Conservation (phyloP, 2,113 vertebrate genomes). For the Pelobates fuscus region DNA sequence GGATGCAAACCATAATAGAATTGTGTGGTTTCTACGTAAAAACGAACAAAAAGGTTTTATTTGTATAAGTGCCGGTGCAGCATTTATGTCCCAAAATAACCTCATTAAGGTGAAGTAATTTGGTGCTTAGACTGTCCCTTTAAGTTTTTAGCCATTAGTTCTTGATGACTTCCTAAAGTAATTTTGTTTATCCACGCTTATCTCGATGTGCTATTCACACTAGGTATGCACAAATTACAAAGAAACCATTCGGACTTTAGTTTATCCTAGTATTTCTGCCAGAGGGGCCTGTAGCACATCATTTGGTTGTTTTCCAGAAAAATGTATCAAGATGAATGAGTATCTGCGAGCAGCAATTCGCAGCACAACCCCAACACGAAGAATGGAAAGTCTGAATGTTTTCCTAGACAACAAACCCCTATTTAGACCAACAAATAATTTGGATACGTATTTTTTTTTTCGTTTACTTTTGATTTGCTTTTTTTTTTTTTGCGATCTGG, state of each 20-base stretch:
- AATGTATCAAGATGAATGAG: constrained; percentile 4
- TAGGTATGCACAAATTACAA: background rate
- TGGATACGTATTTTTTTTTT: background rate
- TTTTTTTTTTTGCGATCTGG: too few species aligned
- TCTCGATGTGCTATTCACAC: background rate
- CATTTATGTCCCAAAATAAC: too few species aligned
- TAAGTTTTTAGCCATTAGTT: too few species aligned
- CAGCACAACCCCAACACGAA: constrained; percentile 13
- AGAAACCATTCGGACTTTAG: background rate
- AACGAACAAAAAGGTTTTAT: too few species aligned
- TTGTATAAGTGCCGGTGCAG: too few species aligned
- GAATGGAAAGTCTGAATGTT: constrained; percentile 11
- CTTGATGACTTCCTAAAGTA: too few species aligned
- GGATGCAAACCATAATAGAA: too few species aligned
- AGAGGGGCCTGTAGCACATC: constrained; percentile 17
- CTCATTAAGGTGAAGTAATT: too few species aligned
- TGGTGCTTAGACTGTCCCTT: too few species aligned
- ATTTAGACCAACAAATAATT: background rate
- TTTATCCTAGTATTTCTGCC: constrained; percentile 6
- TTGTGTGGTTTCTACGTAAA: too few species aligned
- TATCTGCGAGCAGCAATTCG: constrained; percentile 8
- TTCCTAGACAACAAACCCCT: constrained; percentile 9
- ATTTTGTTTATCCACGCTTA: background rate
- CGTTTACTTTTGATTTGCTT: background rate
- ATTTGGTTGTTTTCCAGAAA: background rate